Percentiles rank a stretch among this genome's conserved stretches.
Conservation (phyloP, 2,797 vertebrate genomes). For the Tenualosa ilisha region DNA sequence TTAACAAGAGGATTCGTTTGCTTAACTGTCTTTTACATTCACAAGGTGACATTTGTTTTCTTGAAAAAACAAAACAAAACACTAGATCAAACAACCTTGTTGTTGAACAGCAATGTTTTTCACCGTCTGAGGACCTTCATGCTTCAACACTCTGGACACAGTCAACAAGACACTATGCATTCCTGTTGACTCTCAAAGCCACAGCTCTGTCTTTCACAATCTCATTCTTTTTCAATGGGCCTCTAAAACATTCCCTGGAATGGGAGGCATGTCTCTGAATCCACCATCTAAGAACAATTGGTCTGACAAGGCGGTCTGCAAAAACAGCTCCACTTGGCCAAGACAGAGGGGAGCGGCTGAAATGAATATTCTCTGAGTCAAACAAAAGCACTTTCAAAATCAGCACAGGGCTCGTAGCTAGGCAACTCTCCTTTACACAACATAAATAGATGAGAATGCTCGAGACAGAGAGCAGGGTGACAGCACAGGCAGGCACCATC, state of each 20-base stretch:
- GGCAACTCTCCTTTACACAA: slow-evolving; percentile 56
- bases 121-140: neutral
- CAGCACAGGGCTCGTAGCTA: slow-evolving; percentile 59
- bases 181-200: slow-evolving; percentile 7
- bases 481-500: slow-evolving; percentile 56
- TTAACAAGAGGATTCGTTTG: slow-evolving; percentile 31
- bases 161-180: slow-evolving; percentile 13
- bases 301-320: slow-evolving; percentile 31
- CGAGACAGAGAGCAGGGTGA: slow-evolving; percentile 7
- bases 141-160: neutral
- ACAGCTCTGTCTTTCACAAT: neutral
- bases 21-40: slow-evolving; percentile 6
- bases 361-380: slow-evolving; percentile 55
- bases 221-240: slow-evolving; percentile 9
- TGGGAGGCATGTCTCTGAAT: slow-evolving; percentile 46
- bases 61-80: neutral
- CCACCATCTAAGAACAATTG: slow-evolving; percentile 44
- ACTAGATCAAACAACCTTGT: neutral
- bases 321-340: slow-evolving; percentile 39
- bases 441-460: slow-evolving; percentile 53
- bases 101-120: neutral
- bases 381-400: slow-evolving; percentile 58
- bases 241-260: slow-evolving; percentile 37
- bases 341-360: slow-evolving; percentile 41
- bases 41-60: neutral